Percentiles rank a stretch among this genome's conserved stretches.
Evolutionary conservation across 2,888 invertebrate species (phyloP).

Genomic region (Lithophane semibrunnea): DNA sequence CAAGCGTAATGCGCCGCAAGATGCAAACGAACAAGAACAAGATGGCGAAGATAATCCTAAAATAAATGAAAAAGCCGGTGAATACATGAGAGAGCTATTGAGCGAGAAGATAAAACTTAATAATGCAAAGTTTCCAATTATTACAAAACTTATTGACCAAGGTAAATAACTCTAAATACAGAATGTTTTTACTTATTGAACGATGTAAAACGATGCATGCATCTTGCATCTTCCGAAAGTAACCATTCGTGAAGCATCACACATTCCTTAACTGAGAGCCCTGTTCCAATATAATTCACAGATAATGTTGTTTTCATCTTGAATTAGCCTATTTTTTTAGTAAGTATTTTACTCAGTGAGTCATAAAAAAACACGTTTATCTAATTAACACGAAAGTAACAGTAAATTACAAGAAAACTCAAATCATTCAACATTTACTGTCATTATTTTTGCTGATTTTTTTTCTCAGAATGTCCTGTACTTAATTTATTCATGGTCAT

Average conservation of each 20-base stretch:
- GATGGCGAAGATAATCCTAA: slow-evolving; percentile 90
- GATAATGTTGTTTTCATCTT: neutral
- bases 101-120: slow-evolving; percentile 93
- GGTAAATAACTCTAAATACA: slow-evolving; percentile 85
- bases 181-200: neutral
- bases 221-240: neutral
- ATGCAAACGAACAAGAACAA: slow-evolving; percentile 78
- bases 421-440: neutral
- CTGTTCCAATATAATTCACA: neutral
- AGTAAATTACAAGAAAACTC: neutral
- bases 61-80: slow-evolving; percentile 93
- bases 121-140: slow-evolving; percentile 92
- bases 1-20: slow-evolving; percentile 84
- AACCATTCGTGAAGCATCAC: neutral
- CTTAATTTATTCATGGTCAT: slow-evolving; percentile 35
- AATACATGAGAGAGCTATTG: slow-evolving; percentile 94
- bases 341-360: no score
- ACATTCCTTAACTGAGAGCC: neutral
- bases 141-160: slow-evolving; percentile 93
- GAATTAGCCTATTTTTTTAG: neutral
- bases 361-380: neutral
- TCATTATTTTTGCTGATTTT: neutral
- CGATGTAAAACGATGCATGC: neutral
- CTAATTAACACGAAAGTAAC: neutral
- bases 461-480: slow-evolving; percentile 3